Percentiles rank a stretch among this genome's conserved stretches.
These are phyloP conservation scores for Sigmodon hispidus DNA, from an alignment of 2,113 vertebrate species.

Conservation along the genomic window DNA sequence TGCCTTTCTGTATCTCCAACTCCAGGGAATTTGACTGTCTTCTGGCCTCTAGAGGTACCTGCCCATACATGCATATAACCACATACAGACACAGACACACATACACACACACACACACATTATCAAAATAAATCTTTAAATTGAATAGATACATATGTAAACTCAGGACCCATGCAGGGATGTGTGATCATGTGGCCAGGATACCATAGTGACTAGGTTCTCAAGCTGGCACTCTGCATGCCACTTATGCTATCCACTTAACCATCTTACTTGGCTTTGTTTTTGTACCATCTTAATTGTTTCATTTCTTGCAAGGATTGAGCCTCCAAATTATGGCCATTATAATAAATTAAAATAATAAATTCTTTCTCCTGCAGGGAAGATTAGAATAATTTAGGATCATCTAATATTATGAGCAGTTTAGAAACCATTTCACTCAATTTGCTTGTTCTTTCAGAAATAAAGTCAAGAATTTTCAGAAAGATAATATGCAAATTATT, in stretches of 20 bases:
- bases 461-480: slow-evolving; percentile 54
- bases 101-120: not conserved
- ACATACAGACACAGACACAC: not conserved
- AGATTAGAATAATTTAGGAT: slow-evolving; percentile 53
- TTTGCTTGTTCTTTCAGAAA: slow-evolving; percentile 59
- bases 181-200: not conserved
- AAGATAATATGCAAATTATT: slow-evolving; percentile 47
- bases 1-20: not conserved
- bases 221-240: not conserved
- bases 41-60: too few relatives aligned
- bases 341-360: slow-evolving; percentile 58
- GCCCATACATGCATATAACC: too few relatives aligned
- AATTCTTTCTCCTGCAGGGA: slow-evolving; percentile 12
- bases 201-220: too few relatives aligned
- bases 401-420: slow-evolving; percentile 52
- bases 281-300: slow-evolving; percentile 43
- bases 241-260: not conserved
- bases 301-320: not conserved
- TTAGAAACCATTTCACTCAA: slow-evolving; percentile 56
- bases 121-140: not conserved
- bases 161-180: not conserved
- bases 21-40: not conserved
- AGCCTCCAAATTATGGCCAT: slow-evolving; percentile 23
- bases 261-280: not conserved
- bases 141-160: not conserved